Conservation (phyloP, 2,888 invertebrate species). For the Chrysotoxum bicinctum region DNA sequence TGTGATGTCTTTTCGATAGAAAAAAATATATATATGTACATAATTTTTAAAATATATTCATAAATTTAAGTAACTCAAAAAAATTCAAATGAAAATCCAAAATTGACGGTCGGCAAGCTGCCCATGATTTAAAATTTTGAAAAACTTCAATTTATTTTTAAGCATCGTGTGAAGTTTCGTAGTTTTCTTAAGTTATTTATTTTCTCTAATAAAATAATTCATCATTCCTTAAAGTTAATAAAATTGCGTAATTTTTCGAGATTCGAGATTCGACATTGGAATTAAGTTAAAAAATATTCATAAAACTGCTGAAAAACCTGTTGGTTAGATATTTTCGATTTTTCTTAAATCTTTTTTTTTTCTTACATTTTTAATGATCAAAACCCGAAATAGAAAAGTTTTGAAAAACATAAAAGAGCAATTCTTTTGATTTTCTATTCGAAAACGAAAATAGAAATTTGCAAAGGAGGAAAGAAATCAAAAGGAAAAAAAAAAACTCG, state of each 20-base stretch:
- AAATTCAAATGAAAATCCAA: constrained; percentile 1
- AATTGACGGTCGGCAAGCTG: constrained; percentile 19
- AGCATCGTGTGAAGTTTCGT: constrained; percentile 16
- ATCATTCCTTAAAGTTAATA: constrained; percentile 51
- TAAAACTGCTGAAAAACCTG: constrained; percentile 12
- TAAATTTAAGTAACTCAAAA: neutral
- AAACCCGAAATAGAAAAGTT: constrained; percentile 46
- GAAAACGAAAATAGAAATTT: constrained; percentile 65
- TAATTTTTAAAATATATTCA: neutral
- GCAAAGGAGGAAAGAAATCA: constrained; percentile 37
- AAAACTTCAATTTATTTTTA: constrained; percentile 18
- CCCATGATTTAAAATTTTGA: constrained; percentile 30
- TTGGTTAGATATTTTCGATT: constrained; percentile 8
- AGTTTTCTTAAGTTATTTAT: neutral
- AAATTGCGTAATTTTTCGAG: constrained; percentile 65
- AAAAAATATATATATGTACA: constrained; percentile 11
- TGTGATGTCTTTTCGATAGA: constrained; percentile 46
- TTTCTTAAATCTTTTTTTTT: constrained; percentile 1
- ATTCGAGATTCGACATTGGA: constrained; percentile 48
- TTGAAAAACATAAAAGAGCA: constrained; percentile 41
- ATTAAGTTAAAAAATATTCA: neutral
- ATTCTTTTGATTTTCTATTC: constrained; percentile 68
- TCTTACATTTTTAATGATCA: constrained; percentile 32
- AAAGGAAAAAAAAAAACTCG: neutral
- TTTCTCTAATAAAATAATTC: constrained; percentile 9